These are phyloP conservation scores for Mythimna impura DNA, from an alignment of 2,888 invertebrate genomes.

Conservation along the genomic window DNA sequence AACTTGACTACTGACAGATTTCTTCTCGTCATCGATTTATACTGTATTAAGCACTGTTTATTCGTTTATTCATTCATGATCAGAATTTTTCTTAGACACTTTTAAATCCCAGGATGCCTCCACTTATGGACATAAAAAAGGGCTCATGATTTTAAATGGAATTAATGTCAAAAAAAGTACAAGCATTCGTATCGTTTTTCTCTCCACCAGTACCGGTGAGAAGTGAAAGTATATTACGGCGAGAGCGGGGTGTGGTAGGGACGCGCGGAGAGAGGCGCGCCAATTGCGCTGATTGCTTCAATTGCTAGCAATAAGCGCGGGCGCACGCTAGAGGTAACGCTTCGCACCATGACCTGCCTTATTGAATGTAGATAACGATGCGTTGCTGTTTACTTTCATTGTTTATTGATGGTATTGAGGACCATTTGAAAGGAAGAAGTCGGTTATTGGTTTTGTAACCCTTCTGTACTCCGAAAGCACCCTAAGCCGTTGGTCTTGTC, in stretches of 20 bases:
- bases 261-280: constrained; percentile 66
- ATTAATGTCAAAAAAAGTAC: too few relatives aligned
- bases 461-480: neutral
- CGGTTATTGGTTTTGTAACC: neutral
- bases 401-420: neutral
- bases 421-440: neutral
- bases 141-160: too few relatives aligned
- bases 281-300: constrained; percentile 89
- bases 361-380: constrained; percentile 55
- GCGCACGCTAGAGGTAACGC: constrained; percentile 70
- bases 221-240: constrained; percentile 82
- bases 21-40: neutral
- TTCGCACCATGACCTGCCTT: constrained; percentile 68
- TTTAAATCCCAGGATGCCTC: too few relatives aligned
- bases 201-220: constrained; percentile 81
- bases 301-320: constrained; percentile 83
- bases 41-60: too few relatives aligned
- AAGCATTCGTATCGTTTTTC: constrained; percentile 61
- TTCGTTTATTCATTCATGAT: too few relatives aligned
- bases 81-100: too few relatives aligned
- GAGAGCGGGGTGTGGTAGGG: constrained; percentile 58
- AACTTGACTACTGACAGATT: too few relatives aligned
- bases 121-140: too few relatives aligned
- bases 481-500: neutral
- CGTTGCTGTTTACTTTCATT: constrained; percentile 26